A percentile compares a stretch with the other conserved stretches of the same genome.
These are phyloP conservation scores for Dynastes hyllus DNA, from an alignment of 2,888 invertebrate species.

Conservation along the genomic window DNA sequence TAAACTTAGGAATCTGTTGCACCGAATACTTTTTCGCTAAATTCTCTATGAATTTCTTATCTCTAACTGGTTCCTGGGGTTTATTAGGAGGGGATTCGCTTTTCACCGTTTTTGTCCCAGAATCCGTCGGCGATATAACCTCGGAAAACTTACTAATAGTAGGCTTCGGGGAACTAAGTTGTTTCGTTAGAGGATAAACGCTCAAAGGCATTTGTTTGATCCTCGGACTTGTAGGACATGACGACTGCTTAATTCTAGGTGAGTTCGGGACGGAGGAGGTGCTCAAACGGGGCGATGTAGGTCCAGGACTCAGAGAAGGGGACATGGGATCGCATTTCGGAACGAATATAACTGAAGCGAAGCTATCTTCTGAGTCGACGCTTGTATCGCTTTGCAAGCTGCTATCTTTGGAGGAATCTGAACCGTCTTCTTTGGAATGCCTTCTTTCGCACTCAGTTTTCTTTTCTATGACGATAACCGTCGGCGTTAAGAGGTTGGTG, in stretches of 20 bases:
- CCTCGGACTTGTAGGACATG: constrained; percentile 79
- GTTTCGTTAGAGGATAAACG: constrained; percentile 75
- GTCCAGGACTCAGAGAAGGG: constrained; percentile 77
- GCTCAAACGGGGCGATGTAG: constrained; percentile 77
- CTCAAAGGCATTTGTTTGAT: constrained; percentile 77
- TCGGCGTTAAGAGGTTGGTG: constrained; percentile 55
- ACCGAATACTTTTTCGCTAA: constrained; percentile 69
- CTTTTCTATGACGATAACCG: constrained; percentile 59
- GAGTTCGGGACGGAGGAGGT: constrained; percentile 86
- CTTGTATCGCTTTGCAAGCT: constrained; percentile 95
- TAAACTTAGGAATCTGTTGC: constrained; percentile 68
- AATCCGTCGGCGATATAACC: constrained; percentile 66
- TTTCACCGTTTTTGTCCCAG: constrained; percentile 58
- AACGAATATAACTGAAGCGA: constrained; percentile 93
- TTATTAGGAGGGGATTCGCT: constrained; percentile 50
- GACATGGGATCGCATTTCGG: constrained; percentile 85
- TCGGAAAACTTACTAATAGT: constrained; percentile 64
- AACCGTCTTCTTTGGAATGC: constrained; percentile 90
- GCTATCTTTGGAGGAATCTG: constrained; percentile 90
- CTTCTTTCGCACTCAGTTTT: constrained; percentile 73
- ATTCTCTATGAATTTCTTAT: constrained; percentile 56
- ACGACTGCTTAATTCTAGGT: constrained; percentile 81
- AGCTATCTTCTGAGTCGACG: constrained; percentile 94
- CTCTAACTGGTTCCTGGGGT: constrained; percentile 46
- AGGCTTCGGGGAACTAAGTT: constrained; percentile 76